Evolutionary conservation across 2,888 invertebrate species (phyloP).

Genomic region (Petrolisthes cinctipes): DNA sequence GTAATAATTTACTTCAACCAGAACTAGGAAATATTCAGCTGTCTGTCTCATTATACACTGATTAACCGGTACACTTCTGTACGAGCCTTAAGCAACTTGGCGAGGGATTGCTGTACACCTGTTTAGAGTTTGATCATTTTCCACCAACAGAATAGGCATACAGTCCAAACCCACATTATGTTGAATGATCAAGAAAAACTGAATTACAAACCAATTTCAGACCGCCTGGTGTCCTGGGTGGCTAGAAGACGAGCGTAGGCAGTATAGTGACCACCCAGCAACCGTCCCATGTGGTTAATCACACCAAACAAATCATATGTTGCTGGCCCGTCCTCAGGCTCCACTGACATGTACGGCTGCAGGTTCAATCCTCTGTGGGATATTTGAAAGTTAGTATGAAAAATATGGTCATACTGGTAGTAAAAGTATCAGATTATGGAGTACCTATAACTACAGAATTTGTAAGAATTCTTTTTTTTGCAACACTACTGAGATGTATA

Average conservation of each 20-base stretch:
- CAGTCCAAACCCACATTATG: neutral
- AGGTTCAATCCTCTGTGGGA: conserved; percentile 70
- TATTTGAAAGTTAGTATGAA: neutral
- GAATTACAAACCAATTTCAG: conserved; percentile 70
- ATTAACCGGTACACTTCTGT: neutral
- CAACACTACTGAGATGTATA: no score
- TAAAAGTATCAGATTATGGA: neutral
- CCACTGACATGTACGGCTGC: conserved; percentile 68
- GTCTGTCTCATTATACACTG: no score
- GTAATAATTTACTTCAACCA: no score
- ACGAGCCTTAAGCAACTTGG: no score
- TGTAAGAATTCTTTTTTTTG: no score
- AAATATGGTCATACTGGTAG: neutral
- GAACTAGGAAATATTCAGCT: no score
- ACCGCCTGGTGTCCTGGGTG: conserved; percentile 67
- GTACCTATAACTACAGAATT: neutral
- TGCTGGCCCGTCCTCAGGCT: conserved; percentile 67
- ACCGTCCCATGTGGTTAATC: conserved; percentile 72
- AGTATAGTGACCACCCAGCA: conserved; percentile 73
- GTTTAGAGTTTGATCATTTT: neutral
- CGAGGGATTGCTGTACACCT: neutral
- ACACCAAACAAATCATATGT: conserved; percentile 73
- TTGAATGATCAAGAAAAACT: neutral
- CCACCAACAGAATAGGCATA: neutral
- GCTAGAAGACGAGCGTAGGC: conserved; percentile 71